A percentile compares a stretch with the other conserved stretches of the same genome.
Conservation (phyloP, 2,888 invertebrate genomes). For the Drosophila melanosoma region DNA sequence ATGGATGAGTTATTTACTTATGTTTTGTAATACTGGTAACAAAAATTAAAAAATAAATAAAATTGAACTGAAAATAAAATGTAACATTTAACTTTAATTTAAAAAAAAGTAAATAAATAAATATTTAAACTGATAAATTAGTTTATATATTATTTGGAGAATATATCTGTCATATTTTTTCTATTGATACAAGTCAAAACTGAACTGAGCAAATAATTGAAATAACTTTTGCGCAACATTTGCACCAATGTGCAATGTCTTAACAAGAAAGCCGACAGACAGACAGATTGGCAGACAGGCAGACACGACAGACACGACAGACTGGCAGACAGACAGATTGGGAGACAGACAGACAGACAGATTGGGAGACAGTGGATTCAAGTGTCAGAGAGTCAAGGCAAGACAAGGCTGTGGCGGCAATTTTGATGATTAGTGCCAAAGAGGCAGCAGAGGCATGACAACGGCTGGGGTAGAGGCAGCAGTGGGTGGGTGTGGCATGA, state of each 20-base stretch:
- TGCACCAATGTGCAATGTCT: constrained; percentile 44
- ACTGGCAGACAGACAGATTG: constrained; percentile 14
- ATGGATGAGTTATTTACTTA: background rate
- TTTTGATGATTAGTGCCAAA: constrained; percentile 67
- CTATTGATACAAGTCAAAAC: background rate
- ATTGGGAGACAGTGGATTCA: constrained; percentile 46
- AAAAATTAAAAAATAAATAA: background rate
- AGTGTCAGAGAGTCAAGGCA: constrained; percentile 69
- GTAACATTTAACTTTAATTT: background rate
- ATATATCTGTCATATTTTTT: background rate
- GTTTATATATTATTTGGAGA: background rate
- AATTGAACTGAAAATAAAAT: background rate
- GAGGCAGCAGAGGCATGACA: background rate
- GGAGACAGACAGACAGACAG: constrained; percentile 29
- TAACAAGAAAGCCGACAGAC: constrained; percentile 29
- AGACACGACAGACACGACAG: constrained; percentile 4
- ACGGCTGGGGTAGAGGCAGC: background rate
- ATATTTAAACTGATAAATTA: background rate
- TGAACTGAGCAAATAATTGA: background rate
- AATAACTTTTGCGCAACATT: background rate
- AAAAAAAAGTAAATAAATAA: background rate
- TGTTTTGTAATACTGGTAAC: background rate
- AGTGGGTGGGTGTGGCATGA: background rate
- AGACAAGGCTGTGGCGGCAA: constrained; percentile 47
- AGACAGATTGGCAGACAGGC: background rate